A percentile compares a stretch with the other conserved stretches of the same genome.
Conservation (phyloP, 1,140 invertebrate species). For the Anastatus disparis region DNA sequence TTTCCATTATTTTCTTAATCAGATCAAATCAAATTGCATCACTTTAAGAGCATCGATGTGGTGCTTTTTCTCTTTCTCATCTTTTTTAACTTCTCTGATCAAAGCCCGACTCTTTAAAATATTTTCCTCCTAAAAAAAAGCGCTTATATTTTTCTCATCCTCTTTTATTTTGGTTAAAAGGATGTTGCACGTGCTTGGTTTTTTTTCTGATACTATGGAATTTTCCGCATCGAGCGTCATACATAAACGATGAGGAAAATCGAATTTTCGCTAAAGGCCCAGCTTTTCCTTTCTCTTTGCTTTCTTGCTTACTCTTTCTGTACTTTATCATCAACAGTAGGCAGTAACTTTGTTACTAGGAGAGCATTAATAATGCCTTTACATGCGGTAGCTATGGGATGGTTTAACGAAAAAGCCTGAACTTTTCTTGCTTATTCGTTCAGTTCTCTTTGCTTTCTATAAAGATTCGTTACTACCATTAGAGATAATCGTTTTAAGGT, state of each 20-base stretch:
- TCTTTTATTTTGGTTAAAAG: neutral
- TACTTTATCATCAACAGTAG: constrained; percentile 23
- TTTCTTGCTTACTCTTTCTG: constrained; percentile 16
- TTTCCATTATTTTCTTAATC: constrained; percentile 11
- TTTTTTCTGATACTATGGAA: neutral
- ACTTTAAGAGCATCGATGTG: neutral
- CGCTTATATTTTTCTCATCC: neutral
- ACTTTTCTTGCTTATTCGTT: too few species aligned
- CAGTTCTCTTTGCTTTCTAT: too few species aligned
- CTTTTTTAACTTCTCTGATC: too few species aligned
- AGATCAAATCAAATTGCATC: constrained; percentile 4
- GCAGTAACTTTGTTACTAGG: constrained; percentile 45
- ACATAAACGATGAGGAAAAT: constrained; percentile 29
- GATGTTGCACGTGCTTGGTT: neutral
- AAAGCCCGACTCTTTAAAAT: neutral
- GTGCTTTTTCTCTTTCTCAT: too few species aligned
- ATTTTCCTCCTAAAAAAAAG: neutral
- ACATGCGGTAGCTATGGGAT: neutral
- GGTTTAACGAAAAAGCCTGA: neutral
- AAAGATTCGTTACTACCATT: too few species aligned
- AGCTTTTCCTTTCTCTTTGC: neutral
- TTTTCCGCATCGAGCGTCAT: constrained; percentile 8
- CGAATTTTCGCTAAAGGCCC: constrained; percentile 23
- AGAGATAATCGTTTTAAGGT: too few species aligned
- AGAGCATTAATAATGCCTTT: constrained; percentile 46